Conservation (phyloP, 64 coral and sea anemone genomes). For the Dendrophyllia cribrosa region DNA sequence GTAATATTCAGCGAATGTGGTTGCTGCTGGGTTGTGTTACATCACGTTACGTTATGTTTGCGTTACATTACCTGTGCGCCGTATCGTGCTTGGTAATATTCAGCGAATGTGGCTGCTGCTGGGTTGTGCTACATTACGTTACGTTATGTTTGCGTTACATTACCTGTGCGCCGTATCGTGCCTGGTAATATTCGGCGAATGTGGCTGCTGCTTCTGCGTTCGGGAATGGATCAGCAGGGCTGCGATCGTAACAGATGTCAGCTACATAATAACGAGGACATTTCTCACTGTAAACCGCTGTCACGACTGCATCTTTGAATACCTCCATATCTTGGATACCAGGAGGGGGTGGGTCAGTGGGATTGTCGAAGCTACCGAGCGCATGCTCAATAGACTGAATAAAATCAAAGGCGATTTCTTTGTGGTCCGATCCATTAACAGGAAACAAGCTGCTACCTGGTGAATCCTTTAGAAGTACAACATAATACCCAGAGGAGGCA, state of each 20-base stretch:
- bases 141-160: background rate
- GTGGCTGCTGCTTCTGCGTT: conserved; percentile 56
- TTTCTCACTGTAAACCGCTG: conserved; percentile 57
- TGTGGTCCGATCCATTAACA: background rate
- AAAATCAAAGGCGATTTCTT: conserved; percentile 75
- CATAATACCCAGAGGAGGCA: conserved; percentile 68
- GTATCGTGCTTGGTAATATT: conserved; percentile 70
- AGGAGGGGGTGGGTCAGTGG: conserved; percentile 36
- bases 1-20: conserved; percentile 82
- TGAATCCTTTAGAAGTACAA: conserved; percentile 51
- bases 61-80: background rate
- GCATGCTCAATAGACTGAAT: conserved; percentile 44
- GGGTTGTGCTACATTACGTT: background rate
- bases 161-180: conserved; percentile 50
- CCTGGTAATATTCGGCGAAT: conserved; percentile 73
- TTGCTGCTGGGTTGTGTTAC: conserved; percentile 6
- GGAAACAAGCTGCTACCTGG: background rate
- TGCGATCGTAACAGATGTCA: conserved; percentile 74
- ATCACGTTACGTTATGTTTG: too few relatives aligned
- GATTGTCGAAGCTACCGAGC: conserved; percentile 59
- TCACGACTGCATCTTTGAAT: conserved; percentile 69
- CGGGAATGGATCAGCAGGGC: conserved; percentile 67
- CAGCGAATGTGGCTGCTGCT: conserved; percentile 72
- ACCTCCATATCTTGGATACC: conserved; percentile 51
- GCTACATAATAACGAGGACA: conserved; percentile 56